Percentiles rank a stretch among this genome's conserved stretches.
Evolutionary conservation across 2,113 vertebrate species (phyloP).

Genomic region (Agapornis roseicollis): DNA sequence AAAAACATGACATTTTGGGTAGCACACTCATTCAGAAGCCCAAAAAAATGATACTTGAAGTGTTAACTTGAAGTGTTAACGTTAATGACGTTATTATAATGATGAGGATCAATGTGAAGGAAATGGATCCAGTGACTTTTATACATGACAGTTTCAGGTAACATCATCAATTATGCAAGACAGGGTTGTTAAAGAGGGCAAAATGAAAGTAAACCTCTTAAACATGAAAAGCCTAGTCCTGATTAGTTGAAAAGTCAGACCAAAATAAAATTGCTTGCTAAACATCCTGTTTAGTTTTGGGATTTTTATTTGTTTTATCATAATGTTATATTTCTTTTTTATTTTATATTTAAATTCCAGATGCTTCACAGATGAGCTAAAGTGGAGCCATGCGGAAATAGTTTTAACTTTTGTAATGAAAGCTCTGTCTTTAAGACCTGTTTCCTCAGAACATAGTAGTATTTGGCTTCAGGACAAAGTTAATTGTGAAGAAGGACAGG

Average conservation of each 20-base stretch:
- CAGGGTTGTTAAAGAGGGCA: fast-evolving
- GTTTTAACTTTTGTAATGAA: background rate
- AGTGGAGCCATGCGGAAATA: background rate
- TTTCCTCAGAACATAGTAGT: background rate
- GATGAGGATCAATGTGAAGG: background rate
- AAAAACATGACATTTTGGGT: background rate
- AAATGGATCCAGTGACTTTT: background rate
- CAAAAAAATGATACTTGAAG: background rate
- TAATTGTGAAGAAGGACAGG: background rate
- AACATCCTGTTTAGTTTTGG: background rate
- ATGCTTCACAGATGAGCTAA: background rate
- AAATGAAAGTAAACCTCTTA: background rate
- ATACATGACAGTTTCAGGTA: fast-evolving
- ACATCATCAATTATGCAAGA: background rate
- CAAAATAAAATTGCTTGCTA: background rate
- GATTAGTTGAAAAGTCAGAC: background rate
- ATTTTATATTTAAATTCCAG: background rate
- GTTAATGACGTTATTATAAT: background rate
- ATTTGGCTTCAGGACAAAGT: background rate
- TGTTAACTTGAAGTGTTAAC: background rate
- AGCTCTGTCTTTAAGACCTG: background rate
- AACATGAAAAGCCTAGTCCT: background rate
- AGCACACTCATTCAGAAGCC: fast-evolving
- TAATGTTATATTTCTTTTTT: background rate
- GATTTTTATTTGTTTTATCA: background rate